Percentiles rank a stretch among this genome's conserved stretches.
Conservation (phyloP, 2,888 invertebrate species). For the Deilephila elpenor region DNA sequence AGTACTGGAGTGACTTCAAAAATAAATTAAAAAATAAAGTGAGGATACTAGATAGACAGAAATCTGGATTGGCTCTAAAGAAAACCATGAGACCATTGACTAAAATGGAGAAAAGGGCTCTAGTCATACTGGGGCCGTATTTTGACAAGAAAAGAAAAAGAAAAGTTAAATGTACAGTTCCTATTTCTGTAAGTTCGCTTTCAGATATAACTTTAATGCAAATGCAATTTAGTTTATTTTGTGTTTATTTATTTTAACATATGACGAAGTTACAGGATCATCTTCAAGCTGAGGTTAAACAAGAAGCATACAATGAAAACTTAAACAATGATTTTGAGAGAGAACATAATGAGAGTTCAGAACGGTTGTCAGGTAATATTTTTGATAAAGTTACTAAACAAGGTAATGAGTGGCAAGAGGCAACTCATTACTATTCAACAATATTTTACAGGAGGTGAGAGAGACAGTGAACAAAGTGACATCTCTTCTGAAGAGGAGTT, state of each 20-base stretch:
- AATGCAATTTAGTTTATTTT: background rate
- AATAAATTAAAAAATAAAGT: conserved; percentile 70
- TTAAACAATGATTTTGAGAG: conserved; percentile 47
- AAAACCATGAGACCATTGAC: conserved; percentile 58
- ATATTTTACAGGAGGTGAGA: conserved; percentile 47
- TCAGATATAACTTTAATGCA: background rate
- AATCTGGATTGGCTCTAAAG: conserved; percentile 45
- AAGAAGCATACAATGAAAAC: conserved; percentile 53
- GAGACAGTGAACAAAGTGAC: conserved; percentile 53
- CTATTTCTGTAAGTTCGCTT: conserved; percentile 49
- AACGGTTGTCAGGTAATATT: conserved; percentile 56
- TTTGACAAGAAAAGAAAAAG: conserved; percentile 57
- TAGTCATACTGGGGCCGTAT: conserved; percentile 63
- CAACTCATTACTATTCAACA: background rate
- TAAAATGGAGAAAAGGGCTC: conserved; percentile 63
- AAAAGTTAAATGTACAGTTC: conserved; percentile 42
- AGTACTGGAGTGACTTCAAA: conserved; percentile 77
- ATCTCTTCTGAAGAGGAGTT: conserved; percentile 57
- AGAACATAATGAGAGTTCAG: conserved; percentile 46
- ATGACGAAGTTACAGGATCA: conserved; percentile 48
- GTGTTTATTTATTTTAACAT: background rate
- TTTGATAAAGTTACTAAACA: background rate
- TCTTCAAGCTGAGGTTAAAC: conserved; percentile 58
- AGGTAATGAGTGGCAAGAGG: background rate
- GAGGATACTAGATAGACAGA: conserved; percentile 52